Conservation (phyloP, 2,888 invertebrate genomes). For the Clepsis dumicolana region DNA sequence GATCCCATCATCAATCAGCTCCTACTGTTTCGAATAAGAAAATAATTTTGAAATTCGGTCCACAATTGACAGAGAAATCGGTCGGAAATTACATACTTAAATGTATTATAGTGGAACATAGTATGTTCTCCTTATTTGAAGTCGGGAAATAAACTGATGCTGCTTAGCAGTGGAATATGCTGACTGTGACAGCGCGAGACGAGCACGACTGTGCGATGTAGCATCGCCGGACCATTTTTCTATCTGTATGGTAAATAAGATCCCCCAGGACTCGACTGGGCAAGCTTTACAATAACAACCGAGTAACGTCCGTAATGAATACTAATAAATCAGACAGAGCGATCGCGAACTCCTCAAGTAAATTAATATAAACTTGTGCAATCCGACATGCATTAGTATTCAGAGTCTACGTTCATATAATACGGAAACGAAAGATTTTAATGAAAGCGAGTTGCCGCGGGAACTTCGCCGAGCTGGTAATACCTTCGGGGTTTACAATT, state of each 20-base stretch:
- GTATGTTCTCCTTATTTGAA: no score
- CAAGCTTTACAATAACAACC: slow-evolving; percentile 56
- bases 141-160: slow-evolving; percentile 1
- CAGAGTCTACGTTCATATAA: slow-evolving; percentile 77
- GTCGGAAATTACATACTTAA: no score
- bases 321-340: slow-evolving; percentile 76
- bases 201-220: background rate
- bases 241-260: slow-evolving; percentile 63
- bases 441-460: slow-evolving; percentile 72
- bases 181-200: background rate
- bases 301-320: slow-evolving; percentile 67
- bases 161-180: background rate
- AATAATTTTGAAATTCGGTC: no score
- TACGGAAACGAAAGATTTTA: slow-evolving; percentile 81
- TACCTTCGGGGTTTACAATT: slow-evolving; percentile 22
- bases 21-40: no score
- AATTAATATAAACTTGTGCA: slow-evolving; percentile 84
- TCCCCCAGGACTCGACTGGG: slow-evolving; percentile 51
- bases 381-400: slow-evolving; percentile 80
- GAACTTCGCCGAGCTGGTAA: slow-evolving; percentile 45
- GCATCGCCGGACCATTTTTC: slow-evolving; percentile 50
- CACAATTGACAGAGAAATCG: no score
- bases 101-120: no score
- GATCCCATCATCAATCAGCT: no score
- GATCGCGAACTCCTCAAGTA: slow-evolving; percentile 76